A percentile compares a stretch with the other conserved stretches of the same genome.
Evolutionary conservation across 2,888 invertebrate species (phyloP).

Genomic region (Merodon equestris): DNA sequence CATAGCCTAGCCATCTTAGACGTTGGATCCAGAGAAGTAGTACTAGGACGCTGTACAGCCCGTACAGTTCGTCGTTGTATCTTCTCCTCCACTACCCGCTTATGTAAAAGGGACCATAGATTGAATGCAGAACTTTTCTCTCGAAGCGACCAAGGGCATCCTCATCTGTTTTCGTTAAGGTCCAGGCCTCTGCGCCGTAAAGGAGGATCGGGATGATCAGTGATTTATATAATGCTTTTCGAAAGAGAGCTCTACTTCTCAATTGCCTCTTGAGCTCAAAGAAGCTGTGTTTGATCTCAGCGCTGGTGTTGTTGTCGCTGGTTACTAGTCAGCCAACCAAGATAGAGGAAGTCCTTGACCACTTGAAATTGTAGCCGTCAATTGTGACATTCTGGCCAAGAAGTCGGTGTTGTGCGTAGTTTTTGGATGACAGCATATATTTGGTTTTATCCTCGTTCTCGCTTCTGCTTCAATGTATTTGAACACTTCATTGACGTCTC

Average conservation of each 20-base stretch:
- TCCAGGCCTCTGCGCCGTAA: slow-evolving; percentile 9
- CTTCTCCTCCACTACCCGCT: slow-evolving; percentile 3
- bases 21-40: no score
- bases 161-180: background rate
- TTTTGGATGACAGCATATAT: slow-evolving; percentile 3
- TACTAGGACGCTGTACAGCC: background rate
- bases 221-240: background rate
- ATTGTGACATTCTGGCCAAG: background rate
- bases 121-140: background rate
- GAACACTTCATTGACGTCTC: background rate
- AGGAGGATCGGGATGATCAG: background rate
- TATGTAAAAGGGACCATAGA: background rate
- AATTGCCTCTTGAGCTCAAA: background rate
- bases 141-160: background rate
- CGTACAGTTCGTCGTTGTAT: slow-evolving; percentile 1
- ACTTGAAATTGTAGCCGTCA: background rate
- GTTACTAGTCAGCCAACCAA: background rate
- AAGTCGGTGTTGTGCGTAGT: background rate
- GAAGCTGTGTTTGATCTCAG: background rate
- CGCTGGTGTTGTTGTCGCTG: background rate
- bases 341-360: background rate
- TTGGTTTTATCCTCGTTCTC: background rate
- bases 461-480: background rate
- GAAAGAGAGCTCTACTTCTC: background rate
- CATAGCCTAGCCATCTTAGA: no score